phyloP scores from a whole-genome alignment of 2,113 vertebrate genomes.

The Equus przewalskii region DNA sequence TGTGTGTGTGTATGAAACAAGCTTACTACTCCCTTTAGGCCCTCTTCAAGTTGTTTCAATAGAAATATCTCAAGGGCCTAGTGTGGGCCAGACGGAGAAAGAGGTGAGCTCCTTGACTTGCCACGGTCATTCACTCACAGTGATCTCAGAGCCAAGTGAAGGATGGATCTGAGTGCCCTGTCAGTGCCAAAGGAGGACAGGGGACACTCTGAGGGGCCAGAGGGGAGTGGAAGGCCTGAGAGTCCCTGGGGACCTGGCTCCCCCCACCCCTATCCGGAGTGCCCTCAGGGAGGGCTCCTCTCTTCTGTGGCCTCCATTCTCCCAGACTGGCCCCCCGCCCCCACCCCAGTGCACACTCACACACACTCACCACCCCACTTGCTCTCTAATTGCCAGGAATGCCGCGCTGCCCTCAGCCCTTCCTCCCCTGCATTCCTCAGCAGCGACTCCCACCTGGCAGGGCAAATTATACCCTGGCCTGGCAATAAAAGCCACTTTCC shows the following conservation, averaged over 20 bases:
- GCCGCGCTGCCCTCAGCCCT: neutral
- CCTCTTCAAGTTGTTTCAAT: neutral
- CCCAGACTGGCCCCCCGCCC: rapidly evolving
- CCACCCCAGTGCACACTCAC: neutral
- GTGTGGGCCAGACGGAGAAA: neutral
- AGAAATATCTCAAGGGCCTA: neutral
- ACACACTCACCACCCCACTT: neutral
- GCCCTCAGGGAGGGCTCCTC: neutral
- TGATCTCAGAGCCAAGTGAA: neutral
- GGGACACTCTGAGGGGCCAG: neutral
- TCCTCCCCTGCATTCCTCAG: conserved; percentile 29
- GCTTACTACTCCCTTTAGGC: neutral
- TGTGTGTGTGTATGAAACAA: no score
- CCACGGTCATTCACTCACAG: no score
- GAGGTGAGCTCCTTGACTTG: neutral
- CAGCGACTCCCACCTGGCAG: conserved; percentile 50
- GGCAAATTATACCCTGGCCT: conserved; percentile 69
- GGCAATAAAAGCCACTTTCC: conserved; percentile 74
- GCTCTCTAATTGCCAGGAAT: neutral
- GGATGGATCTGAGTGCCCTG: neutral
- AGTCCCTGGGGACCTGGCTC: neutral
- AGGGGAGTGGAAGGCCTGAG: neutral
- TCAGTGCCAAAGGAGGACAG: neutral
- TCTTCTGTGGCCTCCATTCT: neutral
- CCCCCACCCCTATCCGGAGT: neutral